These are phyloP conservation scores for Micromesistius poutassou DNA, from an alignment of 2,797 vertebrate genomes.

Conservation along the genomic window DNA sequence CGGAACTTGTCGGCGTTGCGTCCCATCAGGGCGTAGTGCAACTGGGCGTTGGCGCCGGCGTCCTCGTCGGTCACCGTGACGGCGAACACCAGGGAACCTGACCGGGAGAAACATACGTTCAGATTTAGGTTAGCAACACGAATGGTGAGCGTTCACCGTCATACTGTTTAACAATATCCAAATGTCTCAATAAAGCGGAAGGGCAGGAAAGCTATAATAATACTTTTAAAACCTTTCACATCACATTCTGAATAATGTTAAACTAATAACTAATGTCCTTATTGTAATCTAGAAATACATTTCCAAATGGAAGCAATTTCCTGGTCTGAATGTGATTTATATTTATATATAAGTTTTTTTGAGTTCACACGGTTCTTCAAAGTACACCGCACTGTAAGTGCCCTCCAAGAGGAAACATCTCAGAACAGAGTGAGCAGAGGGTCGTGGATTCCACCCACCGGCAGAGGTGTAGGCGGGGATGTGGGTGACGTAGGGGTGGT, in stretches of 20 bases:
- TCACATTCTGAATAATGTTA: too few species aligned
- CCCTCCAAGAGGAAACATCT: too few species aligned
- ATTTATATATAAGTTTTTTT: too few species aligned
- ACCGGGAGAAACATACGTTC: not conserved
- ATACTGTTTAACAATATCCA: not conserved
- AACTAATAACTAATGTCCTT: too few species aligned
- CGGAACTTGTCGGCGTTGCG: slow-evolving; percentile 90
- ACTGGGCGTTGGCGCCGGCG: slow-evolving; percentile 84
- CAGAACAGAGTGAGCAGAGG: too few species aligned
- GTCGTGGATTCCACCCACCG: slow-evolving; percentile 68
- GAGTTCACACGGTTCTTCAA: too few species aligned
- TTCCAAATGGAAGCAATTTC: not conserved
- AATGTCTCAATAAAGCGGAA: not conserved
- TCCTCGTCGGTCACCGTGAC: slow-evolving; percentile 96
- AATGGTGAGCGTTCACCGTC: not conserved
- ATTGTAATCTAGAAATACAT: not conserved
- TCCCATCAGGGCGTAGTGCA: slow-evolving; percentile 89
- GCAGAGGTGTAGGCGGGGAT: slow-evolving; percentile 83
- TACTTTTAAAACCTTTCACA: too few species aligned
- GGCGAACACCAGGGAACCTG: slow-evolving; percentile 93
- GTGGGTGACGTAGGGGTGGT: slow-evolving; percentile 96
- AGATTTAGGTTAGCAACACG: not conserved
- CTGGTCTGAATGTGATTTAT: not conserved
- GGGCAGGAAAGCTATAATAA: too few species aligned
- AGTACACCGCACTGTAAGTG: too few species aligned